These are phyloP conservation scores for Oreonectes daqikongensis DNA, from an alignment of 2,797 vertebrate species.

Conservation along the genomic window DNA sequence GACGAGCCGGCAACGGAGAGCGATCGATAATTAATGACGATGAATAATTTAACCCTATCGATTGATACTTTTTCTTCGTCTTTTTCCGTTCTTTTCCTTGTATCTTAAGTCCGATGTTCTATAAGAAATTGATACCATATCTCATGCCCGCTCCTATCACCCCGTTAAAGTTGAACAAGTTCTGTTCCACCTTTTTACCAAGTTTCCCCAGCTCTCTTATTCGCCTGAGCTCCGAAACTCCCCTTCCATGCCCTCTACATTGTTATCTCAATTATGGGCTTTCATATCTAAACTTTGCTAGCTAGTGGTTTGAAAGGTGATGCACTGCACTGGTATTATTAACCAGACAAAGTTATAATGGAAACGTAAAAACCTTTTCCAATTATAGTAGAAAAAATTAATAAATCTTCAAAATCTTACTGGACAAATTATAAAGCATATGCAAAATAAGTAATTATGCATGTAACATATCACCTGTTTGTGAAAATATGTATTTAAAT, in stretches of 20 bases:
- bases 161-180: slow-evolving; percentile 65
- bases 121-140: slow-evolving; percentile 66
- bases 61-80: slow-evolving; percentile 83
- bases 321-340: too few relatives aligned
- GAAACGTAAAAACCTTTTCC: too few relatives aligned
- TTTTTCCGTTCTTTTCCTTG: slow-evolving; percentile 74
- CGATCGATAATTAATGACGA: slow-evolving; percentile 95
- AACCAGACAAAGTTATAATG: too few relatives aligned
- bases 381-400: too few relatives aligned
- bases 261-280: slow-evolving; percentile 38
- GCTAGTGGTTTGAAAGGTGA: slow-evolving; percentile 6
- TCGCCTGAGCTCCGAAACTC: slow-evolving; percentile 31
- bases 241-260: slow-evolving; percentile 20
- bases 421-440: too few relatives aligned
- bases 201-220: slow-evolving; percentile 48
- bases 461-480: background rate
- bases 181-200: slow-evolving; percentile 60
- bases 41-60: slow-evolving; percentile 93
- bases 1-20: slow-evolving; percentile 85
- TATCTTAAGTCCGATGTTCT: slow-evolving; percentile 77
- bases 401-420: too few relatives aligned
- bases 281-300: background rate
- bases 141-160: slow-evolving; percentile 63
- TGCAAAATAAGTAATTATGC: background rate
- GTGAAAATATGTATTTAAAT: background rate